Percentiles rank a stretch among this genome's conserved stretches.
Evolutionary conservation across 2,113 vertebrate species (phyloP).

Genomic region (Microcebus griseorufus): DNA sequence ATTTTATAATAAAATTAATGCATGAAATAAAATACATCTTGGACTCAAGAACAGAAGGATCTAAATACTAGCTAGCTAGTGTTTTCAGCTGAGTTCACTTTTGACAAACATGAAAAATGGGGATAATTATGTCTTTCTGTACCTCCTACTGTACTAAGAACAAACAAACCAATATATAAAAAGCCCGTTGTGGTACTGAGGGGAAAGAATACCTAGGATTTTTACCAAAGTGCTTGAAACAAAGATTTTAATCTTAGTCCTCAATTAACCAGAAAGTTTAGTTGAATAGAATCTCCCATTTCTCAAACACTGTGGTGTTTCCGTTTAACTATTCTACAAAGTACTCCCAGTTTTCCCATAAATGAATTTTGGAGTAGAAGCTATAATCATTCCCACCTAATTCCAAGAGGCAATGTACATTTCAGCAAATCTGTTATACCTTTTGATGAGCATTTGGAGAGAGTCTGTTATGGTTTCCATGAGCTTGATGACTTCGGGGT

Average conservation of each 20-base stretch:
- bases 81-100: background rate
- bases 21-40: slow-evolving; percentile 3
- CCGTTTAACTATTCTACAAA: background rate
- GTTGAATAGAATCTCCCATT: background rate
- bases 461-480: slow-evolving; percentile 89
- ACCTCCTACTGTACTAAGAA: background rate
- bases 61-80: background rate
- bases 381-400: background rate
- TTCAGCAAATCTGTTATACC: slow-evolving; percentile 83
- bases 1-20: slow-evolving; percentile 31
- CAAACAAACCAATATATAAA: background rate
- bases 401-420: background rate
- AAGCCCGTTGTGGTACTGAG: background rate
- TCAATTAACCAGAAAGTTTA: background rate
- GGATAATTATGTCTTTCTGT: background rate
- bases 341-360: background rate
- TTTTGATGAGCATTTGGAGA: slow-evolving; percentile 94
- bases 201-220: background rate
- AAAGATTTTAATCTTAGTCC: slow-evolving; percentile 36
- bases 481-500: slow-evolving; percentile 88
- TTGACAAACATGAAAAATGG: background rate
- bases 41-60: background rate
- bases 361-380: background rate
- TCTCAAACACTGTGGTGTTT: background rate
- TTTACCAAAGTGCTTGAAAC: background rate